Evolutionary conservation across 2,797 vertebrate genomes (phyloP).

Genomic region (Pipistrellus kuhlii): DNA sequence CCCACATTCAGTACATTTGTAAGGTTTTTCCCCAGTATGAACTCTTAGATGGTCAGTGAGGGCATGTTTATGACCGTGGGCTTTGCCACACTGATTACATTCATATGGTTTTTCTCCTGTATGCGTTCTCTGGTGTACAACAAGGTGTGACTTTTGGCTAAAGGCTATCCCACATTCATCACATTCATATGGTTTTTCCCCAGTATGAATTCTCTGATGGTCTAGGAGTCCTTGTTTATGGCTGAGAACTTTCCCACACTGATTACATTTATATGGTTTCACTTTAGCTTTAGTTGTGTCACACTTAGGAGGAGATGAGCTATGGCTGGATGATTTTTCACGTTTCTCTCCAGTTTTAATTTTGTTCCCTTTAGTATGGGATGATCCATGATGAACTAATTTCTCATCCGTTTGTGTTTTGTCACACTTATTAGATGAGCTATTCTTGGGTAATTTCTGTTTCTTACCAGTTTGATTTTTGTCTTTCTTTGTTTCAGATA

Average conservation of each 20-base stretch:
- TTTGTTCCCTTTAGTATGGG: conserved; percentile 24
- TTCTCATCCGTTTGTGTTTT: conserved; percentile 62
- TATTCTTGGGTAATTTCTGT: conserved; percentile 45
- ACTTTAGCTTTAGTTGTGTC: conserved; percentile 63
- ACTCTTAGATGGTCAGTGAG: conserved; percentile 84
- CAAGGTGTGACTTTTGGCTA: conserved; percentile 78
- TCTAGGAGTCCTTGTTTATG: conserved; percentile 79
- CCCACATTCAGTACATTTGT: conserved; percentile 81
- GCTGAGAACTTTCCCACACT: conserved; percentile 81
- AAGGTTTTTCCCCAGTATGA: conserved; percentile 85
- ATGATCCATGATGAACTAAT: background rate
- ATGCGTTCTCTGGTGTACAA: conserved; percentile 80
- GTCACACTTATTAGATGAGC: conserved; percentile 37
- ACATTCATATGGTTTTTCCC: conserved; percentile 83
- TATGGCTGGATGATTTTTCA: background rate
- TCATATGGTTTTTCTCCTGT: conserved; percentile 83
- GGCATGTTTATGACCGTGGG: conserved; percentile 83
- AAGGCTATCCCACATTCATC: conserved; percentile 80
- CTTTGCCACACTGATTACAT: conserved; percentile 82
- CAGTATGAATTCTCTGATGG: conserved; percentile 81
- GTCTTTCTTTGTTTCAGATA: conserved; percentile 57
- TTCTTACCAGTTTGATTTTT: conserved; percentile 71
- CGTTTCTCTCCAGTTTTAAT: conserved; percentile 33
- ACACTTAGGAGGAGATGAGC: conserved; percentile 50
- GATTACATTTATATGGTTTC: conserved; percentile 77